Conservation (phyloP, 64 coral and sea anemone species). For the Porites lutea region DNA sequence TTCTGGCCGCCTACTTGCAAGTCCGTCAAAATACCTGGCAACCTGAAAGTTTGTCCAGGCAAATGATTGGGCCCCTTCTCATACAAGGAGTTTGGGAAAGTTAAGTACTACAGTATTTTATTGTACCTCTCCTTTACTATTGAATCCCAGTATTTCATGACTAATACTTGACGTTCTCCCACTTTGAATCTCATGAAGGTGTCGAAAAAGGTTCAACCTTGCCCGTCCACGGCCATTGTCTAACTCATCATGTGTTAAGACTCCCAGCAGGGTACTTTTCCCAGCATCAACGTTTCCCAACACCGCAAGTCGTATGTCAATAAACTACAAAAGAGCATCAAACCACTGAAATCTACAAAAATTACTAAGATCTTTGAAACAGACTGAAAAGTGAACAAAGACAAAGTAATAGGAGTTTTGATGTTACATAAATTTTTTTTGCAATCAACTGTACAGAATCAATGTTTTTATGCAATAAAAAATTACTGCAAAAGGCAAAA, state of each 20-base stretch:
- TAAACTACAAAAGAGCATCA: conserved; percentile 61
- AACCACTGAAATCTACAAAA: background rate
- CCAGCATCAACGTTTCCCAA: conserved; percentile 98
- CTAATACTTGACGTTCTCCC: conserved; percentile 98
- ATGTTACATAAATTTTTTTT: too few relatives aligned
- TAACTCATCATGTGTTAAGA: conserved; percentile 93
- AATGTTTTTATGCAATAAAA: too few relatives aligned
- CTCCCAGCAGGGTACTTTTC: conserved; percentile 94
- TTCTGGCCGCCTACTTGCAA: too few relatives aligned
- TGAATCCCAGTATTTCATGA: conserved; percentile 97
- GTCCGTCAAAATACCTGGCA: too few relatives aligned
- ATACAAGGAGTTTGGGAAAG: too few relatives aligned
- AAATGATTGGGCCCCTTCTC: too few relatives aligned
- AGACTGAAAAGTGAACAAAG: too few relatives aligned
- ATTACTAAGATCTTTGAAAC: background rate
- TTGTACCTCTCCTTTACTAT: conserved; percentile 93
- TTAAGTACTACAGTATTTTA: background rate
- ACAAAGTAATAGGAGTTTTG: too few relatives aligned
- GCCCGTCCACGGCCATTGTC: conserved; percentile 98
- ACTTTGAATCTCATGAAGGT: conserved; percentile 97
- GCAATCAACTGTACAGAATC: too few relatives aligned
- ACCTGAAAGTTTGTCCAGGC: too few relatives aligned
- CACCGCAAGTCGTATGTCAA: conserved; percentile 96
- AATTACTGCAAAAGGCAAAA: too few relatives aligned
- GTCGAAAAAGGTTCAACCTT: conserved; percentile 93